These are phyloP conservation scores for Pandion haliaetus DNA, from an alignment of 2,113 vertebrate species.

Conservation along the genomic window DNA sequence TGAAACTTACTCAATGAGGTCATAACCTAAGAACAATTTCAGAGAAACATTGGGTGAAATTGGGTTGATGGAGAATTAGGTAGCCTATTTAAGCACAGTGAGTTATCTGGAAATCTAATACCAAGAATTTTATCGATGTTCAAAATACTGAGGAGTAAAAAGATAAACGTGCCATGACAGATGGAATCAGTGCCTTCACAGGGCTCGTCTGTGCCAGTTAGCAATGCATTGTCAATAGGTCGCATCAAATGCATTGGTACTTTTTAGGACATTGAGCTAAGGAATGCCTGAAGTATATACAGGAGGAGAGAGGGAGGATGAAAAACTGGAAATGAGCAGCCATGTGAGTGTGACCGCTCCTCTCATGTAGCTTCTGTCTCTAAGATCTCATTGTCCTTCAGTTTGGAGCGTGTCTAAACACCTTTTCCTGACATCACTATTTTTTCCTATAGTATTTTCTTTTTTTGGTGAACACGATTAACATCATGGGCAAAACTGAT, in stretches of 20 bases:
- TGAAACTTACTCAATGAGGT: slow-evolving; percentile 26
- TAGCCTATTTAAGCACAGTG: not conserved
- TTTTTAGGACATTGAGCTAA: not conserved
- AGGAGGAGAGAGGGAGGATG: not conserved
- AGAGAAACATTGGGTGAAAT: not conserved
- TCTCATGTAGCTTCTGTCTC: not conserved
- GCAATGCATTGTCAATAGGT: not conserved
- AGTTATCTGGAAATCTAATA: not conserved
- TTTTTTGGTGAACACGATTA: not conserved
- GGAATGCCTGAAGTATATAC: not conserved
- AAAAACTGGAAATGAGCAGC: not conserved
- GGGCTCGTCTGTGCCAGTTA: not conserved
- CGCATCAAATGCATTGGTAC: not conserved
- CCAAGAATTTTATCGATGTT: not conserved
- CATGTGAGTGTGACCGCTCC: not conserved
- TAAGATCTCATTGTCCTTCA: not conserved
- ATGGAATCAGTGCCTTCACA: not conserved
- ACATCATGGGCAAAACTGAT: not conserved
- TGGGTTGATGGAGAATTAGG: not conserved
- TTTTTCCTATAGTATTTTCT: not conserved
- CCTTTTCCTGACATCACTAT: not conserved
- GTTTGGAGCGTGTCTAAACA: not conserved
- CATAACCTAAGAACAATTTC: slow-evolving; percentile 5
- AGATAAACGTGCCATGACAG: not conserved
- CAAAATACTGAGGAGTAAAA: not conserved